Percentiles rank a stretch among this genome's conserved stretches.
Evolutionary conservation across 2,113 vertebrate species (phyloP).

Genomic region (Bambusicola thoracicus): DNA sequence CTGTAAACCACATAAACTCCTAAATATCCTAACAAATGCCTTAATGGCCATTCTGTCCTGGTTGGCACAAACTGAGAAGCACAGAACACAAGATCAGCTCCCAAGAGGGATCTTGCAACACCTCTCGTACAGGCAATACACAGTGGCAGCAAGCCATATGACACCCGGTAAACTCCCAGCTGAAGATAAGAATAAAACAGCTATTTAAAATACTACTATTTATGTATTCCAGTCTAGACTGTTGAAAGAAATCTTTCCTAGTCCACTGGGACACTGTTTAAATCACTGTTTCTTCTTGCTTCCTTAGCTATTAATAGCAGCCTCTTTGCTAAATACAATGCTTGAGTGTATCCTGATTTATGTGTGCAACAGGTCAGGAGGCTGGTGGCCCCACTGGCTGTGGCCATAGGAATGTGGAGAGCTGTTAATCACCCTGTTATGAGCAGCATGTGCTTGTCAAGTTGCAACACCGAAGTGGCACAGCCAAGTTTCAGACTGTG

Average conservation of each 20-base stretch:
- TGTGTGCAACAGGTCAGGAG: background rate
- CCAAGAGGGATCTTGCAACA: background rate
- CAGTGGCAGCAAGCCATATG: fast-evolving
- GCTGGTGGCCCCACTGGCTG: background rate
- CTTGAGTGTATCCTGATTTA: background rate
- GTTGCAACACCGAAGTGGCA: fast-evolving
- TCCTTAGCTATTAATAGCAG: background rate
- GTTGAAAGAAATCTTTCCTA: background rate
- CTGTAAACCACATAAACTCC: background rate
- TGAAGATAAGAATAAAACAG: background rate
- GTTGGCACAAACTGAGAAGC: background rate
- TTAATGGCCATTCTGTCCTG: background rate
- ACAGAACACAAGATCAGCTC: background rate
- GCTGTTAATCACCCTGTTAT: background rate
- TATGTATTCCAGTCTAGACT: background rate
- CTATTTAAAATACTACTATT: background rate
- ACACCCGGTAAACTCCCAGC: background rate
- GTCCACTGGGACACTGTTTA: background rate
- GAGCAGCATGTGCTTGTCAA: background rate
- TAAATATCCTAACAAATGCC: background rate
- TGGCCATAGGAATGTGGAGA: background rate
- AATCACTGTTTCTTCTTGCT: background rate
- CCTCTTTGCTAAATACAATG: background rate
- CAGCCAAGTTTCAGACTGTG: background rate
- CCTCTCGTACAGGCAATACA: background rate